phyloP scores from a whole-genome alignment of 2,888 invertebrate species.

The Cyclophora punctaria region DNA sequence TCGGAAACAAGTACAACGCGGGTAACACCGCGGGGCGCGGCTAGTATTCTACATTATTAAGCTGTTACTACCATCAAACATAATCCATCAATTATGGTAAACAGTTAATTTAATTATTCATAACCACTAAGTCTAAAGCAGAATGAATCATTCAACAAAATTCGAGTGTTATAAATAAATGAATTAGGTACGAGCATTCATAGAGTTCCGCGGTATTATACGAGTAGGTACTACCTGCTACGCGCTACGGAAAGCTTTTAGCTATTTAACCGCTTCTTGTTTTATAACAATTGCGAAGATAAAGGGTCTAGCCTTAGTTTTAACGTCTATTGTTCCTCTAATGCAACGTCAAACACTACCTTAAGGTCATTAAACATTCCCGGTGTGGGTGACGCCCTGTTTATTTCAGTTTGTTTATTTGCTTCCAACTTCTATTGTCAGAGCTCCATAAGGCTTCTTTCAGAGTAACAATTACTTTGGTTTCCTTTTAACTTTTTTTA shows the following conservation, averaged over 20 bases:
- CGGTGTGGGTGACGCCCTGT: slow-evolving; percentile 39
- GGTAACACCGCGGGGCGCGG: too few relatives aligned
- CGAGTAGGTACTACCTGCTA: background rate
- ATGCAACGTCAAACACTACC: slow-evolving; percentile 55
- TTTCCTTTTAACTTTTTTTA: slow-evolving; percentile 8
- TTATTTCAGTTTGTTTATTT: slow-evolving; percentile 39
- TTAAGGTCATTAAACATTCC: slow-evolving; percentile 52
- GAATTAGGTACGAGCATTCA: slow-evolving; percentile 5
- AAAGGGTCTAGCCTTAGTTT: slow-evolving; percentile 56
- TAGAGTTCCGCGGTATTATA: slow-evolving; percentile 15
- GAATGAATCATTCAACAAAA: too few relatives aligned
- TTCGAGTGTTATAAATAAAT: too few relatives aligned
- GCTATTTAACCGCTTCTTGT: slow-evolving; percentile 49
- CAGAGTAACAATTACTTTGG: slow-evolving; percentile 13
- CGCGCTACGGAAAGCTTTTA: slow-evolving; percentile 48
- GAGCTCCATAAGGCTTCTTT: slow-evolving; percentile 25
- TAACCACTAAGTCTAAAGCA: too few relatives aligned
- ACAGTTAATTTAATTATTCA: too few relatives aligned
- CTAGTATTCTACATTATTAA: too few relatives aligned
- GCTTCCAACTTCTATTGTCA: slow-evolving; percentile 19
- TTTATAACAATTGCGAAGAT: slow-evolving; percentile 57
- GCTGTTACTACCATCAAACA: too few relatives aligned
- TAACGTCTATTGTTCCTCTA: slow-evolving; percentile 53
- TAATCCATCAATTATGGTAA: too few relatives aligned
- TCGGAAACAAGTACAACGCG: too few relatives aligned